These are phyloP conservation scores for Cyrtodaria siliqua DNA, from an alignment of 2,888 invertebrate species.

Conservation along the genomic window DNA sequence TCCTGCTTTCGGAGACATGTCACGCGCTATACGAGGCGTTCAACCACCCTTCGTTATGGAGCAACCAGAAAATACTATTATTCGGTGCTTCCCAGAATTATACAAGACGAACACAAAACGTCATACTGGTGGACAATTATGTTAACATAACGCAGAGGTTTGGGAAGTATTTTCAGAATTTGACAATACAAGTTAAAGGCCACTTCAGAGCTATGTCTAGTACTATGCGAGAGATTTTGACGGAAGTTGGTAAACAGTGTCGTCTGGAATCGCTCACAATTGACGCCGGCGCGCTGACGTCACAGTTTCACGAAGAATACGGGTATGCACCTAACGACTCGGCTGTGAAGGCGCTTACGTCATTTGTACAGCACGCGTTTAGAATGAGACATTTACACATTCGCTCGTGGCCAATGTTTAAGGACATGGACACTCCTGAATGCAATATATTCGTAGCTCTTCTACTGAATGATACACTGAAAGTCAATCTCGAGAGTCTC, in stretches of 20 bases:
- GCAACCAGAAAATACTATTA: slow-evolving; percentile 65
- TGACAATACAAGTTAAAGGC: slow-evolving; percentile 71
- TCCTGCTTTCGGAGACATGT: slow-evolving; percentile 72
- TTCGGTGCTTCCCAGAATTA: slow-evolving; percentile 41
- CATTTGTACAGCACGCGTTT: slow-evolving; percentile 72
- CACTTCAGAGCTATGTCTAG: slow-evolving; percentile 66
- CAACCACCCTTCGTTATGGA: slow-evolving; percentile 80
- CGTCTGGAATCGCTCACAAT: slow-evolving; percentile 76
- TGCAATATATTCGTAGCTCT: slow-evolving; percentile 74
- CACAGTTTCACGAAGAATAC: slow-evolving; percentile 51
- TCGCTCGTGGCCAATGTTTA: slow-evolving; percentile 78
- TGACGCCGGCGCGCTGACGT: slow-evolving; percentile 68
- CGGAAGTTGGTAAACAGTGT: slow-evolving; percentile 69
- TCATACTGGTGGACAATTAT: background rate
- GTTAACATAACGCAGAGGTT: slow-evolving; percentile 68
- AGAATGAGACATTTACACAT: slow-evolving; percentile 72
- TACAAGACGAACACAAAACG: background rate
- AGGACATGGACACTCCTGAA: slow-evolving; percentile 47
- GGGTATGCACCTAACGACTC: slow-evolving; percentile 56
- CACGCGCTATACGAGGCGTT: slow-evolving; percentile 71
- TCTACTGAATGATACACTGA: slow-evolving; percentile 70
- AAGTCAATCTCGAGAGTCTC: slow-evolving; percentile 68
- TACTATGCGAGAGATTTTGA: slow-evolving; percentile 62
- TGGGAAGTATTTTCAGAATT: slow-evolving; percentile 76
- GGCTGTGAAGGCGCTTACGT: slow-evolving; percentile 65